A percentile compares a stretch with the other conserved stretches of the same genome.
Evolutionary conservation across 2,888 invertebrate species (phyloP).

Genomic region (Scrobipalpa costella): DNA sequence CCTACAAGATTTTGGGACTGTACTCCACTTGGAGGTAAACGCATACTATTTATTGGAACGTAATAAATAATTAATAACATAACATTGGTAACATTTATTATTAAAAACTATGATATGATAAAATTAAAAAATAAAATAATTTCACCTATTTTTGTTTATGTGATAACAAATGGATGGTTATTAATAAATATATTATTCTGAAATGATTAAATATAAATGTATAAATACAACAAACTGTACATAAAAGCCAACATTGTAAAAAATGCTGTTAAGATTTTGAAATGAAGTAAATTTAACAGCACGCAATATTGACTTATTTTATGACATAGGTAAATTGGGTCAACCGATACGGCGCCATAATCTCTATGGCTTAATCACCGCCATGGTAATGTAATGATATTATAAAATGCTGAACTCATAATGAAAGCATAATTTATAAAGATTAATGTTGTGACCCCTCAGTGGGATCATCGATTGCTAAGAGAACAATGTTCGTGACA

Average conservation of each 20-base stretch:
- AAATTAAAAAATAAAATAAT: no score
- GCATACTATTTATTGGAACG: no score
- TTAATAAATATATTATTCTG: no score
- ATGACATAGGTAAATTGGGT: neutral
- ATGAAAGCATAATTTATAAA: conserved; percentile 50
- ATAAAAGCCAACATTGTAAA: neutral
- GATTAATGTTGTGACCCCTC: conserved; percentile 55
- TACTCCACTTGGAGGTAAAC: no score
- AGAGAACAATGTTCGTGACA: conserved; percentile 55
- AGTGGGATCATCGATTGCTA: conserved; percentile 56
- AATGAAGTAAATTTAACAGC: conserved; percentile 2
- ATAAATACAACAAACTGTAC: no score
- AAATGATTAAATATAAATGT: no score
- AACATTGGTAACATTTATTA: no score
- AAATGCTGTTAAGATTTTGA: neutral
- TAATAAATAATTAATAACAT: no score
- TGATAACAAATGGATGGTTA: no score
- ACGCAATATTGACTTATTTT: conserved; percentile 13
- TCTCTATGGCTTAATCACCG: conserved; percentile 9
- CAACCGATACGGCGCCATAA: conserved; percentile 1
- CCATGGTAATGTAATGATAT: conserved; percentile 7
- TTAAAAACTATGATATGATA: no score
- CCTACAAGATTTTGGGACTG: no score
- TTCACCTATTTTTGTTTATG: no score
- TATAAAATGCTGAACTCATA: conserved; percentile 12